phyloP scores from a whole-genome alignment of 2,888 invertebrate genomes.

The Microplitis deprimator region DNA sequence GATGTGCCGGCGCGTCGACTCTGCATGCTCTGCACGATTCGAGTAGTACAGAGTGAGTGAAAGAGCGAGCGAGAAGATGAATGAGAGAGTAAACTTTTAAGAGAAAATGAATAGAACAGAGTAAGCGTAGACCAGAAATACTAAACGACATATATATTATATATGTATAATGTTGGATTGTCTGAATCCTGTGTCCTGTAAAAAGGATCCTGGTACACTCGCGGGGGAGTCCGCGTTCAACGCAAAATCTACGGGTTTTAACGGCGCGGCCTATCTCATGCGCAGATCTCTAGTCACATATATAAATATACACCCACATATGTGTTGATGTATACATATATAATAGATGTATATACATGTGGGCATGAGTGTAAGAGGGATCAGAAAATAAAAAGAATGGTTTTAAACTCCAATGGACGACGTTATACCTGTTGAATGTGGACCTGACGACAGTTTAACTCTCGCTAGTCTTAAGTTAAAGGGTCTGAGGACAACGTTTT shows the following conservation, averaged over 20 bases:
- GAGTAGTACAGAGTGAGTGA: not conserved
- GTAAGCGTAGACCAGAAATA: not conserved
- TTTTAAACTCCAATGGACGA: constrained; percentile 39
- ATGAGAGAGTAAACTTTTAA: not conserved
- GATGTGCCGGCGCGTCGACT: constrained; percentile 28
- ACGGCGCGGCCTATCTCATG: not conserved
- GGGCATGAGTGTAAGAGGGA: not conserved
- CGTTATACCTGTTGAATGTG: constrained; percentile 43
- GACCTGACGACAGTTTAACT: constrained; percentile 13
- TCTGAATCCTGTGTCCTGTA: too few species aligned
- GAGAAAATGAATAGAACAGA: not conserved
- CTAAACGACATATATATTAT: not conserved
- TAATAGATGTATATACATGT: not conserved
- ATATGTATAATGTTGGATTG: too few species aligned
- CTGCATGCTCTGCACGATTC: constrained; percentile 20
- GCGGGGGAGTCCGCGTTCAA: too few species aligned
- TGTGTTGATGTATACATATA: not conserved
- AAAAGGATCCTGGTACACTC: too few species aligned
- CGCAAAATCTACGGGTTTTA: not conserved
- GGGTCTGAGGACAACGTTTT: constrained; percentile 2
- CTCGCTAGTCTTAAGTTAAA: constrained; percentile 23
- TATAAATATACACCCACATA: not conserved
- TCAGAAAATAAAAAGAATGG: constrained; percentile 3
- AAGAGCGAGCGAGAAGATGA: not conserved
- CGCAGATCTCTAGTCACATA: not conserved